These are phyloP conservation scores for Drosophila imparisetae DNA, from an alignment of 2,888 invertebrate genomes.

Conservation along the genomic window DNA sequence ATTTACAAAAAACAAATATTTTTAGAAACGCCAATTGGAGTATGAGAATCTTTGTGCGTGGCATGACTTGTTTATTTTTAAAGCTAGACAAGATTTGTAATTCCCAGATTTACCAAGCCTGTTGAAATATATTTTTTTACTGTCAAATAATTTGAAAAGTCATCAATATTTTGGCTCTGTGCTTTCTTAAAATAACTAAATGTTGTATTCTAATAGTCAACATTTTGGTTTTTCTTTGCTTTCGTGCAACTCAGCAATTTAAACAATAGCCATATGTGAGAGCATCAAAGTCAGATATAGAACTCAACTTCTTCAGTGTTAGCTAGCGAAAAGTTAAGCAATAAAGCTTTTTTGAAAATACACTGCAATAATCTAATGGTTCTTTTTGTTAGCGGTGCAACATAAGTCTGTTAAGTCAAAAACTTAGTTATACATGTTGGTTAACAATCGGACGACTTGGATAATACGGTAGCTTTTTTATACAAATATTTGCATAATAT, in stretches of 20 bases:
- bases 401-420: background rate
- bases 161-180: constrained; percentile 32
- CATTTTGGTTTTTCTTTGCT: constrained; percentile 36
- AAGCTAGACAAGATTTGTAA: background rate
- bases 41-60: background rate
- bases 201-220: constrained; percentile 35
- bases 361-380: background rate
- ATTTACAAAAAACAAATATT: constrained; percentile 4
- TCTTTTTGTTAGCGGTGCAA: background rate
- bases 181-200: constrained; percentile 41
- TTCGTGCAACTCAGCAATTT: constrained; percentile 64
- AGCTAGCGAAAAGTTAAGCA: constrained; percentile 50
- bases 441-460: background rate
- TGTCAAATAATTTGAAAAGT: background rate
- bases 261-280: constrained; percentile 35
- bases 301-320: constrained; percentile 9
- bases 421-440: background rate
- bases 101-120: background rate
- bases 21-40: background rate
- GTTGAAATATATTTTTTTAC: background rate
- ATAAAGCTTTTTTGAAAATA: background rate
- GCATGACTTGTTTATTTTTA: background rate
- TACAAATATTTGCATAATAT: background rate
- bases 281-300: background rate
- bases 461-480: background rate